phyloP scores from a whole-genome alignment of 2,113 vertebrate species.

The Talpa occidentalis region DNA sequence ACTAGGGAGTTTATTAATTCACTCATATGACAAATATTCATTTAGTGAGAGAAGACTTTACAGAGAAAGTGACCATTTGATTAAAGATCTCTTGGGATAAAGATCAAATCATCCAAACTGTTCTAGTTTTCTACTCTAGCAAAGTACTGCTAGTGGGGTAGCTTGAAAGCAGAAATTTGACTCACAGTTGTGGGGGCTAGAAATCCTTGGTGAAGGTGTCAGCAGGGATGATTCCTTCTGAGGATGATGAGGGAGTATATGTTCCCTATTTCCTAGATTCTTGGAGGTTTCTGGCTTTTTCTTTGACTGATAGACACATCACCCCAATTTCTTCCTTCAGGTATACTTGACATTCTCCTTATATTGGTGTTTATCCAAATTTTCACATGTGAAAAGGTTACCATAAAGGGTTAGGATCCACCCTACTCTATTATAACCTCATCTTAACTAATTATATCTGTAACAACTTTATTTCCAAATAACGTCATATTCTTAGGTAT shows the following conservation, averaged over 20 bases:
- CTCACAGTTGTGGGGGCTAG: background rate
- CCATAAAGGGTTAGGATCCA: background rate
- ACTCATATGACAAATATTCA: background rate
- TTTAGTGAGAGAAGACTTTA: background rate
- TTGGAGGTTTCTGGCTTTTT: background rate
- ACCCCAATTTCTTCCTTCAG: background rate
- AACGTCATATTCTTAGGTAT: background rate
- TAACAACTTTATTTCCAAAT: background rate
- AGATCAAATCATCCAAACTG: background rate
- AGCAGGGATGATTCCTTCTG: background rate
- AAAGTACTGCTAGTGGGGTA: background rate
- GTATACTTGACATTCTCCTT: background rate
- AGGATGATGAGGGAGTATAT: background rate
- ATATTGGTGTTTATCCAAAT: background rate
- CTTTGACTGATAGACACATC: background rate
- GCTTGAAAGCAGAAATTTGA: background rate
- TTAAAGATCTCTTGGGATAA: background rate
- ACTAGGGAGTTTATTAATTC: background rate
- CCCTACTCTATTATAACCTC: background rate
- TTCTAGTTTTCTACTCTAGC: background rate
- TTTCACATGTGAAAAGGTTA: background rate
- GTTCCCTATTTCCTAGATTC: background rate
- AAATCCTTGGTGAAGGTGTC: background rate
- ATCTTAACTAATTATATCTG: background rate
- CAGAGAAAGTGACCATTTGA: background rate